Base-by-base conservation (phyloP, 1,140 invertebrate species). In the Oscheius sp. region DNA sequence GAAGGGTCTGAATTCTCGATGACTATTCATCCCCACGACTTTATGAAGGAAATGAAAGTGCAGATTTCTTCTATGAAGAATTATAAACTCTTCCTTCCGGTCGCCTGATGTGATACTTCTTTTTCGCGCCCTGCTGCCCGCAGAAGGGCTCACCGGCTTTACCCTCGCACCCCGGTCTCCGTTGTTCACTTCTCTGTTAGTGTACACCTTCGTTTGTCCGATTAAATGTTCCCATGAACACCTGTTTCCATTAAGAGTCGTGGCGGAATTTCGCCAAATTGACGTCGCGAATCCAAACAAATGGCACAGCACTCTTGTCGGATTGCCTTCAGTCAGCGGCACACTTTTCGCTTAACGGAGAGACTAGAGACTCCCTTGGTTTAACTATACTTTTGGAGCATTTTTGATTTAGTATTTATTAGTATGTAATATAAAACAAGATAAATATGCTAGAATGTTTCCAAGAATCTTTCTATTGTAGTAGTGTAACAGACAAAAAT, bases 1-100 rank as follows among this genome's bases (percentile, higher is more conserved):
- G 49, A 55, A 55, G 49, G 49, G 15, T 7, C 7, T 23, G 7
- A 55, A 26, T 55, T 55, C 49, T 13, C 49, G 7, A 7, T 55
- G 49, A 55, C 49, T 23, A 55, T 55, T 23, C 49, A 55, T 55
- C 49, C 49, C 23, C 49, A 55, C 49, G 49, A 55, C 23, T 55
- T 55, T 23, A 55, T 55, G 49, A 55, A 55, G 23, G 49, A 55
- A 23, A 55, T 55, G 49, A 55, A 55, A 26, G 15, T 20, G 4
- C 49, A 55, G 4, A 20, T 55, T 7, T 15, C 7, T 23, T 7
- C 49, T 55, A 23, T 26, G 4, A 55, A 55, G 23, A 55, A 55
- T 23, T 55, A 55, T 23, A 55, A 55, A 23, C 15, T 26, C 7
- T 55, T 13, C 49, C 49, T 55, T 4, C 4, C 49, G n/a, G n/a